These are phyloP conservation scores for Chaetops frenatus DNA, from an alignment of 2,113 vertebrate genomes.

Conservation along the genomic window DNA sequence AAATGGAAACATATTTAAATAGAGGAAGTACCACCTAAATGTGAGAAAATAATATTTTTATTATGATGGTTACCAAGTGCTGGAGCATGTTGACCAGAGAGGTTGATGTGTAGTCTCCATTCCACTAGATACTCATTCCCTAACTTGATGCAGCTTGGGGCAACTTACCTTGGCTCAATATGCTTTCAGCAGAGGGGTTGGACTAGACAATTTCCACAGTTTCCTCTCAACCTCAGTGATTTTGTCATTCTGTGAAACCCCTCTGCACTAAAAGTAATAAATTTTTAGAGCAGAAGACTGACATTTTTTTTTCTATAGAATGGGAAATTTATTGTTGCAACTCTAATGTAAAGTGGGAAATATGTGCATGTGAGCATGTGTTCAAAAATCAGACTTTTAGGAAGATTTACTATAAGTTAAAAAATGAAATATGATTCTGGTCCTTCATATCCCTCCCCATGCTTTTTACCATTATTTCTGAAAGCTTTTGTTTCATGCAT, in stretches of 20 bases:
- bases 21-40: neutral
- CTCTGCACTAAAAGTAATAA: neutral
- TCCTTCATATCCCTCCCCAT: neutral
- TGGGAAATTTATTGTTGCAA: neutral
- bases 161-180: neutral
- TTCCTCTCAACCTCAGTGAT: neutral
- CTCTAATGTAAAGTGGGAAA: neutral
- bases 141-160: too few species aligned
- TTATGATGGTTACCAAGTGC: accelerated
- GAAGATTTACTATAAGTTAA: neutral
- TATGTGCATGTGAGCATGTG: neutral
- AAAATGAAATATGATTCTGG: neutral
- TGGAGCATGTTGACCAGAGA: neutral
- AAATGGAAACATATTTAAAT: neutral
- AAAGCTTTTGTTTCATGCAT: neutral
- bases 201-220: neutral
- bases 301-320: neutral
- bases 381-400: neutral
- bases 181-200: neutral
- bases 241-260: neutral
- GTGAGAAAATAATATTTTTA: neutral
- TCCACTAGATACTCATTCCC: neutral
- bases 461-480: neutral
- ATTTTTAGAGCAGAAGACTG: neutral
- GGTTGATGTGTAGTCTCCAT: neutral